Evolutionary conservation across 2,113 vertebrate species (phyloP).

Genomic region (Sebastes fasciatus): DNA sequence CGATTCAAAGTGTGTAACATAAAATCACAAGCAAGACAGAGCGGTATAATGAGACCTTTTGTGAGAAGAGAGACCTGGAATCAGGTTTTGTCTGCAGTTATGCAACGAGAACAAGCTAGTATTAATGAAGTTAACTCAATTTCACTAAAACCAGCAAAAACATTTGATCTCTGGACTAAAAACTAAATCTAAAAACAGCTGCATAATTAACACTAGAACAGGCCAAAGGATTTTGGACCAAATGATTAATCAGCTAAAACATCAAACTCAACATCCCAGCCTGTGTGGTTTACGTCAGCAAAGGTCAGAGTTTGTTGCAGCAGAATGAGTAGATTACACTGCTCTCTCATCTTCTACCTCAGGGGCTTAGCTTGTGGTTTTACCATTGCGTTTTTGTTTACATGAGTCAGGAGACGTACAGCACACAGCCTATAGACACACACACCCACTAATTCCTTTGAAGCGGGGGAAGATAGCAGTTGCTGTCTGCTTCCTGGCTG

Average conservation of each 20-base stretch:
- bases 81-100: slow-evolving; percentile 12
- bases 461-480: slow-evolving; percentile 27
- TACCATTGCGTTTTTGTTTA: slow-evolving; percentile 48
- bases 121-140: slow-evolving; percentile 6
- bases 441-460: slow-evolving; percentile 36
- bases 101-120: background rate
- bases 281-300: slow-evolving; percentile 7
- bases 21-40: background rate
- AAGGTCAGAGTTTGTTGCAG: slow-evolving; percentile 6
- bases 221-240: background rate
- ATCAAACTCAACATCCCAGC: slow-evolving; percentile 11
- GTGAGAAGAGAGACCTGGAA: background rate
- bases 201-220: no score
- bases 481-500: slow-evolving; percentile 55
- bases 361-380: slow-evolving; percentile 49
- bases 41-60: background rate
- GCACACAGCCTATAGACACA: slow-evolving; percentile 26
- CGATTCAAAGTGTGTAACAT: background rate
- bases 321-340: slow-evolving; percentile 2
- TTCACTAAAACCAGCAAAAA: no score
- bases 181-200: no score
- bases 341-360: slow-evolving; percentile 45
- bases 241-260: background rate
- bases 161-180: no score
- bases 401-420: slow-evolving; percentile 27